These are phyloP conservation scores for Rhincodon typus DNA, from an alignment of 2,797 vertebrate genomes.

Conservation along the genomic window DNA sequence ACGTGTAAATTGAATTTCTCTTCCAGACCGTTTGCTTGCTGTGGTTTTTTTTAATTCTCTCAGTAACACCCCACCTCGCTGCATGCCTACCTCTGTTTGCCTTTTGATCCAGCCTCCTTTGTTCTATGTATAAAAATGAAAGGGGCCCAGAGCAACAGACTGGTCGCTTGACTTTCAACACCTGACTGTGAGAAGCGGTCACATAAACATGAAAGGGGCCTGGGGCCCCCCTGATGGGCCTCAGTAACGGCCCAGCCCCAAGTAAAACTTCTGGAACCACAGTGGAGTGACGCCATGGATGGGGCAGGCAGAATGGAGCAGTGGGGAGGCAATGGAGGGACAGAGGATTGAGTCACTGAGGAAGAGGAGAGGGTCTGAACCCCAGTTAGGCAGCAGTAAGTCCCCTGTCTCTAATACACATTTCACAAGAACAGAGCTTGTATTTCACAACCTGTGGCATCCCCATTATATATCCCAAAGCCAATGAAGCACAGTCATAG, in stretches of 20 bases:
- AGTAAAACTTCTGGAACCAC: background rate
- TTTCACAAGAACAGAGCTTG: background rate
- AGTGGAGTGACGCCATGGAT: background rate
- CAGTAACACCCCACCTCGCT: too few relatives aligned
- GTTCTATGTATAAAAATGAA: background rate
- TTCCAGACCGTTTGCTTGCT: background rate
- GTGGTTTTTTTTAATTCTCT: background rate
- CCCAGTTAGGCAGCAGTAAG: background rate
- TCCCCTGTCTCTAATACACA: background rate
- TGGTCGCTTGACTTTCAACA: background rate
- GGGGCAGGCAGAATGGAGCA: background rate
- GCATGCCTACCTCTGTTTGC: background rate
- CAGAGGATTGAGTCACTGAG: background rate
- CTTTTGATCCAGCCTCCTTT: slow-evolving; percentile 14
- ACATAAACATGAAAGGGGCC: background rate
- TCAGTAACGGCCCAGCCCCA: background rate
- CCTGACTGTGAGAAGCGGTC: background rate
- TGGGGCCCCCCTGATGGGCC: background rate
- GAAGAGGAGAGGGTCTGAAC: background rate
- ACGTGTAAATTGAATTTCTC: slow-evolving; percentile 19
- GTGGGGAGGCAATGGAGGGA: background rate
- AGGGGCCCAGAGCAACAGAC: background rate
- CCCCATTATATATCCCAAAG: background rate
- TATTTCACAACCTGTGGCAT: background rate
- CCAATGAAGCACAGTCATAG: background rate